These are phyloP conservation scores for Chaetodon trifascialis DNA, from an alignment of 2,113 vertebrate genomes.

Conservation along the genomic window DNA sequence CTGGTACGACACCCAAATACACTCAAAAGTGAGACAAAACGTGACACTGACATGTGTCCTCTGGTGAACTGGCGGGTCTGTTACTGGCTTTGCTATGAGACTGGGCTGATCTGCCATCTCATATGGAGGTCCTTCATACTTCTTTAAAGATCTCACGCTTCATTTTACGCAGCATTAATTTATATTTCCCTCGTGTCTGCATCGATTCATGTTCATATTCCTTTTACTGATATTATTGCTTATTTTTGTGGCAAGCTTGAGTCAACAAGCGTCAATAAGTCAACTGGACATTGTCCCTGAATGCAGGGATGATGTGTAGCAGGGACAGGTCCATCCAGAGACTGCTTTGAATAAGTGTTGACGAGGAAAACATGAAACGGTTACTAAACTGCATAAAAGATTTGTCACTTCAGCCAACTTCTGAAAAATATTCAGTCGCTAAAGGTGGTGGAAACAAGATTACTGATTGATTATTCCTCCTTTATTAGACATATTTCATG, in stretches of 20 bases:
- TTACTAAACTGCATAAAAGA: neutral
- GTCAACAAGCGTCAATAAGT: neutral
- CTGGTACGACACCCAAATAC: no score
- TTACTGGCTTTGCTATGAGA: no score
- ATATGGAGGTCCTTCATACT: constrained; percentile 39
- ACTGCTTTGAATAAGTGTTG: neutral
- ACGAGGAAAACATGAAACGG: neutral
- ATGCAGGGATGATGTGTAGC: neutral
- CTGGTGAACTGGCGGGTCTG: no score
- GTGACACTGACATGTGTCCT: no score
- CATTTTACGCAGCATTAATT: neutral
- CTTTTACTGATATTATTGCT: neutral
- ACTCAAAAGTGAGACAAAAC: no score
- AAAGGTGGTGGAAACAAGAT: neutral
- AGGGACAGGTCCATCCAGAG: neutral
- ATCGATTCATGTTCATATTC: neutral
- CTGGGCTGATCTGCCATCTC: constrained; percentile 42
- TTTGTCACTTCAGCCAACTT: neutral
- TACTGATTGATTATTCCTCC: neutral
- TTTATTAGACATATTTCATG: neutral
- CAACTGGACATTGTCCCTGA: neutral
- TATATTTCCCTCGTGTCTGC: no score
- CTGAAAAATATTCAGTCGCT: neutral
- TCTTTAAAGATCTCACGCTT: constrained; percentile 13
- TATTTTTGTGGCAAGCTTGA: neutral